Evolutionary conservation across 1,140 invertebrate genomes (phyloP), one percentile per base, ranked within the genome.

Genomic region (Leptopilina clavipes): DNA sequence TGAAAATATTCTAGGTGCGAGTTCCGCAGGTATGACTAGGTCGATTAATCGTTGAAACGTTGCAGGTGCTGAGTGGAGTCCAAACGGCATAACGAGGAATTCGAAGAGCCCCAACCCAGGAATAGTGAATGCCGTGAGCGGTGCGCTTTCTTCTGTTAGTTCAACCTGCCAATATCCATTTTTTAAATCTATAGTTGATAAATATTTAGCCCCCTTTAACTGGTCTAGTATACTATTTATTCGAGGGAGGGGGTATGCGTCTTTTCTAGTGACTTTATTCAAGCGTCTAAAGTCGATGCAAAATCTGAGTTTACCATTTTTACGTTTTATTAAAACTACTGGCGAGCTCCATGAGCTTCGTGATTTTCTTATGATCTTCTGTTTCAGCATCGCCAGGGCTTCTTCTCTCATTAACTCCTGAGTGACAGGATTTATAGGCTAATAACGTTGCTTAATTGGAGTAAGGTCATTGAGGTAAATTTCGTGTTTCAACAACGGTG

Each of bases 181-280:
- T n/a, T n/a, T n/a, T 12, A 92, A 72, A 81, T 92, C 90, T 0
- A 92, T 56, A 0, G 85, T 84, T 0, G 85, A 84, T 70, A 92
- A 90, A 22, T 81, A 87, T 18, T 81, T 82, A 1, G 80, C 75
- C 8, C 85, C 87, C 0, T 48, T n/a, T n/a, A n/a, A n/a, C n/a
- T n/a, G n/a, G n/a, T n/a, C n/a, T n/a, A n/a, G n/a, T n/a, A n/a
- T n/a, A n/a, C n/a, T n/a, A n/a, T n/a, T n/a, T n/a, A n/a, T n/a
- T n/a, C n/a, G n/a, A n/a, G n/a, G n/a, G n/a, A n/a, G n/a, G n/a
- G n/a, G n/a, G n/a, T n/a, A n/a, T n/a, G n/a, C n/a, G n/a, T n/a
- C n/a, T n/a, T n/a, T 48, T 48, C 5, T 48, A 11, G 11, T 14
- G 1, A 48, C 45, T n/a, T 48, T 48, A 5, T 14, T 14, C 1